These are phyloP conservation scores for Macaria notata DNA, from an alignment of 2,888 invertebrate genomes.

Conservation along the genomic window DNA sequence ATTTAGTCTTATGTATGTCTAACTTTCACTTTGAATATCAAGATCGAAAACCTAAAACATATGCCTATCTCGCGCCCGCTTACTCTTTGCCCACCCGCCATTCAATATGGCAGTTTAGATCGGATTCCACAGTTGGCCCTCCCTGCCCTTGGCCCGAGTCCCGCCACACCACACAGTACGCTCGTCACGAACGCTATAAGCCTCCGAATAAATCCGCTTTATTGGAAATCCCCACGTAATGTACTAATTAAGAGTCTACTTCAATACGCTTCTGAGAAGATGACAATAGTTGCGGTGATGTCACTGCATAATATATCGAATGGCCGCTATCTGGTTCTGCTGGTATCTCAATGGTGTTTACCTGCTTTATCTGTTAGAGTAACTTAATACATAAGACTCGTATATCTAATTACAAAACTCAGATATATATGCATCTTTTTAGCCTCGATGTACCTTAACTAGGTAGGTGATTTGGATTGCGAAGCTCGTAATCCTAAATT, in stretches of 20 bases:
- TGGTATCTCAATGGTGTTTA: background rate
- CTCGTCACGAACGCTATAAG: constrained; percentile 47
- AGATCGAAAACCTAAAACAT: background rate
- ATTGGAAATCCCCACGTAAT: constrained; percentile 26
- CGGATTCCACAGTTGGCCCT: constrained; percentile 49
- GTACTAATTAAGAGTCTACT: constrained; percentile 33
- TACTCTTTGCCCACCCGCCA: constrained; percentile 30
- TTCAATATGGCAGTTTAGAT: constrained; percentile 47
- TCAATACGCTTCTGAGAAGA: constrained; percentile 21
- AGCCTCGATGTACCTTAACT: too few relatives aligned
- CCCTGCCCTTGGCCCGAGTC: constrained; percentile 35
- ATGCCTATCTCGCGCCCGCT: constrained; percentile 10
- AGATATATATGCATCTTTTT: too few relatives aligned
- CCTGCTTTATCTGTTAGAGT: background rate
- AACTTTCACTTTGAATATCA: too few relatives aligned
- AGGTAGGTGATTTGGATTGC: too few relatives aligned
- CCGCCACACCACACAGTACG: constrained; percentile 27
- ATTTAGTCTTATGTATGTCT: too few relatives aligned
- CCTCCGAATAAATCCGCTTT: constrained; percentile 31
- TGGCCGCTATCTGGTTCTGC: too few relatives aligned
- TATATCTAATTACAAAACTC: too few relatives aligned
- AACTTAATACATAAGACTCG: too few relatives aligned
- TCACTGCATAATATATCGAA: constrained; percentile 4
- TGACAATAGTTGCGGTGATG: constrained; percentile 12
- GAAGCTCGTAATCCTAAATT: too few relatives aligned